Evolutionary conservation across 2,888 invertebrate genomes (phyloP).

Genomic region (Cephus pulcher): DNA sequence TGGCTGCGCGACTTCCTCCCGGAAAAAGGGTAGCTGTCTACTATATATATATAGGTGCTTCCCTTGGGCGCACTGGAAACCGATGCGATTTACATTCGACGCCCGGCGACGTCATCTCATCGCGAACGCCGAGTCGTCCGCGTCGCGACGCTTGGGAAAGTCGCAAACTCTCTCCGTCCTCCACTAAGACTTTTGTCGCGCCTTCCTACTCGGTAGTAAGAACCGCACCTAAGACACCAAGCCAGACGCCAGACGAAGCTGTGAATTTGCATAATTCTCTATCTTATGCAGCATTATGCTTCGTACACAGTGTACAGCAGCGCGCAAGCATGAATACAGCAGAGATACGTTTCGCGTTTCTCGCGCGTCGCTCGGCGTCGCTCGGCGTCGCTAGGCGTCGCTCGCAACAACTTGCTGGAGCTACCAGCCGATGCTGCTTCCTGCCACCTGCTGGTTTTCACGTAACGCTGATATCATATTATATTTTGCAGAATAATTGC

Average conservation of each 20-base stretch:
- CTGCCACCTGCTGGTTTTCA: not conserved
- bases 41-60: not conserved
- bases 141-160: not conserved
- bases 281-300: not conserved
- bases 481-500: not conserved
- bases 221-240: not conserved
- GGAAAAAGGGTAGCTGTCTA: not conserved
- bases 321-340: not conserved
- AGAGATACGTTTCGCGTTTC: not conserved
- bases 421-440: not conserved
- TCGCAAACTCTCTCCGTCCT: no score
- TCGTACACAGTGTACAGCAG: not conserved
- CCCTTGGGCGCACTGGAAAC: not conserved
- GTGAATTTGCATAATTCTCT: not conserved
- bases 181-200: not conserved
- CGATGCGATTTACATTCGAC: not conserved
- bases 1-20: not conserved
- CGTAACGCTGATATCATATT: not conserved
- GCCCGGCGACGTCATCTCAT: not conserved
- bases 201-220: not conserved
- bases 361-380: not conserved
- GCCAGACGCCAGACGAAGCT: not conserved
- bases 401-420: not conserved
- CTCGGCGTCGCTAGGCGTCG: no score
- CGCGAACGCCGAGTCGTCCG: not conserved